These are phyloP conservation scores for Leptinotarsa lineolata DNA, from an alignment of 1,140 invertebrate species.

Conservation along the genomic window DNA sequence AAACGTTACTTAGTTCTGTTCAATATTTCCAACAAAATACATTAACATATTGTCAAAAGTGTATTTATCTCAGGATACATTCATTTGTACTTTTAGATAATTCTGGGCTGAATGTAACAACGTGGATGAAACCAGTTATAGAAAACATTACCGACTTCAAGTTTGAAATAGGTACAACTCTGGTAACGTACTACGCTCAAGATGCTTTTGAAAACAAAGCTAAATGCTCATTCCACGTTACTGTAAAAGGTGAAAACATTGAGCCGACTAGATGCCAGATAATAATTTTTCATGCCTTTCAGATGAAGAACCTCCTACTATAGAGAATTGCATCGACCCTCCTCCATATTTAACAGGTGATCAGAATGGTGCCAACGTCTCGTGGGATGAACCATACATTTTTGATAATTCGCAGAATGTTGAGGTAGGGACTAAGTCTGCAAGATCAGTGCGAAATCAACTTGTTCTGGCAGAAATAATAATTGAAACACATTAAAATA, in stretches of 20 bases:
- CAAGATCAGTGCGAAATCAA: not conserved
- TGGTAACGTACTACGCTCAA: constrained; percentile 60
- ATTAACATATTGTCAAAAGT: too few relatives aligned
- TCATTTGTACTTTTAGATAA: constrained; percentile 55
- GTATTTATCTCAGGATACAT: too few relatives aligned
- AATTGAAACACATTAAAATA: too few relatives aligned
- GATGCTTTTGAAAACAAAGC: constrained; percentile 62
- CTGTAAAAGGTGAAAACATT: constrained; percentile 56
- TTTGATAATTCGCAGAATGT: constrained; percentile 68
- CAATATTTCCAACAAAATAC: too few relatives aligned
- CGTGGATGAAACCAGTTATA: constrained; percentile 60
- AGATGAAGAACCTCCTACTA: constrained; percentile 66
- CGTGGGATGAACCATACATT: constrained; percentile 71
- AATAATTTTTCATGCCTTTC: constrained; percentile 28
- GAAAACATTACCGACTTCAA: constrained; percentile 49
- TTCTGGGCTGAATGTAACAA: constrained; percentile 54
- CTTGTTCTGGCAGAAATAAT: too few relatives aligned
- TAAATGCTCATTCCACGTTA: constrained; percentile 61
- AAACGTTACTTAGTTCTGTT: too few relatives aligned
- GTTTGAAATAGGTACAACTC: constrained; percentile 60
- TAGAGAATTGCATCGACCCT: constrained; percentile 68
- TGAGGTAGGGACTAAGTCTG: constrained; percentile 30
- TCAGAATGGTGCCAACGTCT: constrained; percentile 55
- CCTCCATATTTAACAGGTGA: constrained; percentile 59
- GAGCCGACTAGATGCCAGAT: too few relatives aligned